These are phyloP conservation scores for Theodoxus fluviatilis DNA, from an alignment of 2,888 invertebrate genomes.

Conservation along the genomic window DNA sequence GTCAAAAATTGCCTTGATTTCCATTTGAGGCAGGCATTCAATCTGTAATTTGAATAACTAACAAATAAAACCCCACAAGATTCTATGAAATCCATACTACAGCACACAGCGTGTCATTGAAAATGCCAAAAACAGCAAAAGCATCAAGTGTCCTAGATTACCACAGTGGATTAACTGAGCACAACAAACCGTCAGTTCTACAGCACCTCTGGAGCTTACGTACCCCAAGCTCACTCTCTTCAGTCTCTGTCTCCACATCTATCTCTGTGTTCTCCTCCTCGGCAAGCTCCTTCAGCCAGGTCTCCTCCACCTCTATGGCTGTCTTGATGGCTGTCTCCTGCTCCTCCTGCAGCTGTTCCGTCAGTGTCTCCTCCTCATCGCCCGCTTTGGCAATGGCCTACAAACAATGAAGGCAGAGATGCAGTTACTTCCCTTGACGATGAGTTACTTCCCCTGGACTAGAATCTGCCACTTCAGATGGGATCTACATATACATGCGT, in stretches of 20 bases:
- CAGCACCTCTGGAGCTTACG: conserved; percentile 29
- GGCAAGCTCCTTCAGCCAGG: conserved; percentile 71
- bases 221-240: conserved; percentile 61
- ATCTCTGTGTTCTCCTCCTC: conserved; percentile 70
- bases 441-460: no score
- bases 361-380: conserved; percentile 57
- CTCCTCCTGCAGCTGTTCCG: conserved; percentile 59
- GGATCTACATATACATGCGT: no score
- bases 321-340: conserved; percentile 67
- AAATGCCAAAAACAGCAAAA: background rate
- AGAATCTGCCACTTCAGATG: no score
- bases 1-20: no score
- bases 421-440: no score
- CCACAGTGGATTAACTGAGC: background rate
- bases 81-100: no score
- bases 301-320: conserved; percentile 70
- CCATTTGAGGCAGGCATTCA: no score
- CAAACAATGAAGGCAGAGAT: no score
- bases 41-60: no score
- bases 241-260: conserved; percentile 67
- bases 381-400: conserved; percentile 50
- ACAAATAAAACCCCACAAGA: no score
- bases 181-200: background rate
- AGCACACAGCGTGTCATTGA: background rate
- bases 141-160: background rate